These are phyloP conservation scores for Esox niger DNA, from an alignment of 2,113 vertebrate species.

Conservation along the genomic window DNA sequence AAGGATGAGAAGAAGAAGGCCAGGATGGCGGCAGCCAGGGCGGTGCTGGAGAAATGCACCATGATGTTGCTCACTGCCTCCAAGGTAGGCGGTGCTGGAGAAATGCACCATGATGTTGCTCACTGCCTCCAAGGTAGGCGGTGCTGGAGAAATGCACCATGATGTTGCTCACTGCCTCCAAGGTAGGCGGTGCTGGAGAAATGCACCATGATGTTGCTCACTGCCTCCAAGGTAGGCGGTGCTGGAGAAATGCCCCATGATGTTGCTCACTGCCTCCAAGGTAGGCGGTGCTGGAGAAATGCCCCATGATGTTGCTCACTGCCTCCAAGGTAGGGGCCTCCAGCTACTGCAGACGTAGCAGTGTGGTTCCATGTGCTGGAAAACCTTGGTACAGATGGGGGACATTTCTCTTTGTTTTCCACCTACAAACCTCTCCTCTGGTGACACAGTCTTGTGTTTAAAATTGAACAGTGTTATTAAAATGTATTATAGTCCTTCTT, in stretches of 20 bases:
- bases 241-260: conserved; percentile 99
- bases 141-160: conserved; percentile 98
- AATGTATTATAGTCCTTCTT: no score
- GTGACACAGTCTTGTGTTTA: no score
- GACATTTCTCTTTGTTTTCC: neutral
- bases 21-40: conserved; percentile 92
- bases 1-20: conserved; percentile 99
- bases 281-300: conserved; percentile 95
- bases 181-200: conserved; percentile 96
- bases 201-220: conserved; percentile 99
- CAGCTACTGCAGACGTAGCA: neutral
- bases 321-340: conserved; percentile 88
- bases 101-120: conserved; percentile 99
- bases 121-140: no score
- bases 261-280: no score
- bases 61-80: conserved; percentile 99
- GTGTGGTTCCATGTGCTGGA: neutral
- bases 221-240: no score
- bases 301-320: conserved; percentile 99
- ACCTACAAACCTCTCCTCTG: no score
- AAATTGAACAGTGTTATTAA: no score
- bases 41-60: conserved; percentile 96
- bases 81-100: conserved; percentile 93
- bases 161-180: conserved; percentile 99
- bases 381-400: neutral